Evolutionary conservation across 2,797 vertebrate genomes (phyloP).

Genomic region (Dryobates pubescens): DNA sequence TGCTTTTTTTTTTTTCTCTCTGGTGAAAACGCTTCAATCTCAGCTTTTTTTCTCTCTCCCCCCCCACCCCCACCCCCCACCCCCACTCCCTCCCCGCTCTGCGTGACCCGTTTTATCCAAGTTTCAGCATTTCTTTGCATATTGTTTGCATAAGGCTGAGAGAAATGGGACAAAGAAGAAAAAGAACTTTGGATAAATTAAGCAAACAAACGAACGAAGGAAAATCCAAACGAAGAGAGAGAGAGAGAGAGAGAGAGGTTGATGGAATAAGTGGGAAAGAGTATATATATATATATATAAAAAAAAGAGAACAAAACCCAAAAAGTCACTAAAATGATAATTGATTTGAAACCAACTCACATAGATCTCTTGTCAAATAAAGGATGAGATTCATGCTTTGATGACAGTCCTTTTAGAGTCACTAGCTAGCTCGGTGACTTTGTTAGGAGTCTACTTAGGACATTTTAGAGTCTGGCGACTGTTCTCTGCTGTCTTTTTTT

Average conservation of each 20-base stretch:
- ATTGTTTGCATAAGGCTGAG: conserved; percentile 83
- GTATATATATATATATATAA: conserved; percentile 47
- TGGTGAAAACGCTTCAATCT: conserved; percentile 71
- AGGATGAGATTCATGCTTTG: conserved; percentile 75
- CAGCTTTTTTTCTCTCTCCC: conserved; percentile 60
- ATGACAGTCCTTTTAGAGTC: conserved; percentile 84
- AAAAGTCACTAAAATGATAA: conserved; percentile 79
- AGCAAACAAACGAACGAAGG: conserved; percentile 75
- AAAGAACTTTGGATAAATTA: conserved; percentile 80
- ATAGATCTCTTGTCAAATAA: conserved; percentile 78
- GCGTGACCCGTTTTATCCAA: conserved; percentile 79
- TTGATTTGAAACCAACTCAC: conserved; percentile 78
- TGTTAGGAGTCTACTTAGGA: conserved; percentile 74
- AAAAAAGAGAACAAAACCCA: background rate
- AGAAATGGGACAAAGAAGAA: conserved; percentile 73
- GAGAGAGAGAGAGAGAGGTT: background rate
- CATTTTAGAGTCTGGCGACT: conserved; percentile 84
- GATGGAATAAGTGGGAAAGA: conserved; percentile 72
- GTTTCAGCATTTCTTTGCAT: conserved; percentile 80
- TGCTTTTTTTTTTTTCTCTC: no score
- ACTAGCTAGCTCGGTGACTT: conserved; percentile 80
- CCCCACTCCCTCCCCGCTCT: conserved; percentile 39
- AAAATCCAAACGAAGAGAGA: background rate
- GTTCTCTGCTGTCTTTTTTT: background rate
- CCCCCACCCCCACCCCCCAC: no score